A percentile compares a stretch with the other conserved stretches of the same genome.
Conservation (phyloP, 2,888 invertebrate genomes). For the Acleris sparsana region DNA sequence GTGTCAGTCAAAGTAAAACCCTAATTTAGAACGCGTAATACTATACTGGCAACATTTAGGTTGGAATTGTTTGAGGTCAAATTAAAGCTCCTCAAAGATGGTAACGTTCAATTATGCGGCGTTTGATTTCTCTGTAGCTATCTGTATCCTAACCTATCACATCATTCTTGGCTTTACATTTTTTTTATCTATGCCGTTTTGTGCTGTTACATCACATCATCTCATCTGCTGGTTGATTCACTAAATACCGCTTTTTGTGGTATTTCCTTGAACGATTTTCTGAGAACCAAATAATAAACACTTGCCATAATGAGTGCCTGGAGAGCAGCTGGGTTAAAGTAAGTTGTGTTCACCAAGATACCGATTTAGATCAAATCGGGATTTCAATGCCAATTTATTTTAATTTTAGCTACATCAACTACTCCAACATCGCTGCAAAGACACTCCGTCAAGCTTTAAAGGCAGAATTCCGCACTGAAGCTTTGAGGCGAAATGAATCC, state of each 20-base stretch:
- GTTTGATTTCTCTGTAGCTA: not conserved
- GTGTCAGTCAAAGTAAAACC: too few species aligned
- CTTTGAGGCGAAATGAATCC: conserved; percentile 89
- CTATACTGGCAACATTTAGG: not conserved
- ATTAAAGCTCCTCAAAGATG: conserved; percentile 3
- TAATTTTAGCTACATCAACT: conserved; percentile 94
- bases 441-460: conserved; percentile 92
- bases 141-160: conserved; percentile 31
- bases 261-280: not conserved
- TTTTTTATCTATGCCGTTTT: conserved; percentile 17
- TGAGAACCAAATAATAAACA: conserved; percentile 27
- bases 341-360: conserved; percentile 61
- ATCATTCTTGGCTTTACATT: not conserved
- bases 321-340: conserved; percentile 94
- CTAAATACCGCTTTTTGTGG: conserved; percentile 12
- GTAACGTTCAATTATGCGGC: not conserved
- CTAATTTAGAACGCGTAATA: too few species aligned
- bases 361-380: not conserved
- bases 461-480: conserved; percentile 88
- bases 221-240: conserved; percentile 8
- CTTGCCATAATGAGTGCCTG: conserved; percentile 87
- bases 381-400: conserved; percentile 9
- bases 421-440: conserved; percentile 96
- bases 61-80: conserved; percentile 8
- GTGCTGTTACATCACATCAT: conserved; percentile 31